These are phyloP conservation scores for Fragum whitleyi DNA, from an alignment of 2,888 invertebrate species.

Conservation along the genomic window DNA sequence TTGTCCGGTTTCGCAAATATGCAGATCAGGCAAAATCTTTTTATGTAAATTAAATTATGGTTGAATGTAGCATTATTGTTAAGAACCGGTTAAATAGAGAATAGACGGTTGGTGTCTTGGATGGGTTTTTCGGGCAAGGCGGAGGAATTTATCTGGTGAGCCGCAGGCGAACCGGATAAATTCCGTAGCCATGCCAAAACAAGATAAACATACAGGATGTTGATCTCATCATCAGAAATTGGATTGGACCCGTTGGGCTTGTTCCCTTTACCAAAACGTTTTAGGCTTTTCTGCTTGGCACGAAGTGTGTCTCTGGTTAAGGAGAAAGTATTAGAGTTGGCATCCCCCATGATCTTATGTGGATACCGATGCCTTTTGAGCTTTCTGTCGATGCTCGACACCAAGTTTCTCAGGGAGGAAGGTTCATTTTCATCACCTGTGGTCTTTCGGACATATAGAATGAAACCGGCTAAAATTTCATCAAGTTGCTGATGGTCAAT, in stretches of 20 bases:
- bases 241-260: slow-evolving; percentile 24
- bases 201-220: slow-evolving; percentile 35
- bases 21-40: no score
- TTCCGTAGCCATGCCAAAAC: slow-evolving; percentile 2
- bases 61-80: no score
- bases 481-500: slow-evolving; percentile 31
- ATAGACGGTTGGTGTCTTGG: slow-evolving; percentile 20
- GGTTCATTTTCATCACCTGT: slow-evolving; percentile 39
- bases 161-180: slow-evolving; percentile 26
- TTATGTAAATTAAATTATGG: no score
- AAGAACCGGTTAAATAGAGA: no score
- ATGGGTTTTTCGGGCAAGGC: slow-evolving; percentile 17
- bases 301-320: slow-evolving; percentile 15
- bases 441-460: slow-evolving; percentile 26
- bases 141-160: slow-evolving; percentile 21
- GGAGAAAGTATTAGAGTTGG: slow-evolving; percentile 7
- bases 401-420: slow-evolving; percentile 16
- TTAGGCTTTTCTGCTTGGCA: slow-evolving; percentile 18
- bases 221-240: slow-evolving; percentile 41
- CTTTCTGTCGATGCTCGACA: slow-evolving; percentile 35
- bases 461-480: slow-evolving; percentile 18
- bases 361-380: slow-evolving; percentile 30
- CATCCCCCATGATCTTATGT: slow-evolving; percentile 7
- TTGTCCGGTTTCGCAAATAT: no score
- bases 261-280: slow-evolving; percentile 42